phyloP scores from a whole-genome alignment of 1,140 invertebrate genomes.

The Melitaea cinxia region DNA sequence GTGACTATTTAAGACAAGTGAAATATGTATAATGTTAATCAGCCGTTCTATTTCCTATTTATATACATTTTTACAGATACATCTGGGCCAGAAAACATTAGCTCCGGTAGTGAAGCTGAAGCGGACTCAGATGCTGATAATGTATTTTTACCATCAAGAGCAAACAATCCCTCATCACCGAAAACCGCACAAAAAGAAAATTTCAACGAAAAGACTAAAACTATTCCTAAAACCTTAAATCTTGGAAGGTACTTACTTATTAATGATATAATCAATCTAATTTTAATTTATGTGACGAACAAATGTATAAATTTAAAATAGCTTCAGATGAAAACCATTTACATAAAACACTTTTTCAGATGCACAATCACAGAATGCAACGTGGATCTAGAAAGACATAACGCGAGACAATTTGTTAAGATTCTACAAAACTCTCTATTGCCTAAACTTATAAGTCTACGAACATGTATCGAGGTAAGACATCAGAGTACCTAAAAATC shows the following conservation, averaged over 20 bases:
- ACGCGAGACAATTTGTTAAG: constrained; percentile 89
- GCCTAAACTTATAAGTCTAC: constrained; percentile 86
- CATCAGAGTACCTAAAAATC: no score
- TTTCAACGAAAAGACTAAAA: constrained; percentile 52
- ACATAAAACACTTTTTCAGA: constrained; percentile 43
- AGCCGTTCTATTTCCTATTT: background rate
- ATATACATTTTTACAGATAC: constrained; percentile 59
- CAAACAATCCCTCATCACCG: constrained; percentile 54
- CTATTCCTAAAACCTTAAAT: constrained; percentile 75
- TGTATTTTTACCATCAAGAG: constrained; percentile 74
- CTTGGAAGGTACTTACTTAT: constrained; percentile 59
- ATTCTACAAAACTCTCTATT: constrained; percentile 86
- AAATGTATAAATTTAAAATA: no score
- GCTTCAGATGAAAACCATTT: background rate
- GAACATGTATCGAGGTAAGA: constrained; percentile 87
- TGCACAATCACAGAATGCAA: constrained; percentile 84
- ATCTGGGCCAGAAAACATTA: constrained; percentile 77
- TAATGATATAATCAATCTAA: no score
- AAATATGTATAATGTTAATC: background rate
- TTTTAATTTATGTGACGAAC: no score
- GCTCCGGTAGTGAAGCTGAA: constrained; percentile 76
- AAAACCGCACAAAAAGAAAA: constrained; percentile 42
- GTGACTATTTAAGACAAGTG: background rate
- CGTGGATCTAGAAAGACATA: constrained; percentile 89
- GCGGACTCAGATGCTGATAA: constrained; percentile 79